phyloP scores from a whole-genome alignment of 2,113 vertebrate genomes.

The Tupaia tana region DNA sequence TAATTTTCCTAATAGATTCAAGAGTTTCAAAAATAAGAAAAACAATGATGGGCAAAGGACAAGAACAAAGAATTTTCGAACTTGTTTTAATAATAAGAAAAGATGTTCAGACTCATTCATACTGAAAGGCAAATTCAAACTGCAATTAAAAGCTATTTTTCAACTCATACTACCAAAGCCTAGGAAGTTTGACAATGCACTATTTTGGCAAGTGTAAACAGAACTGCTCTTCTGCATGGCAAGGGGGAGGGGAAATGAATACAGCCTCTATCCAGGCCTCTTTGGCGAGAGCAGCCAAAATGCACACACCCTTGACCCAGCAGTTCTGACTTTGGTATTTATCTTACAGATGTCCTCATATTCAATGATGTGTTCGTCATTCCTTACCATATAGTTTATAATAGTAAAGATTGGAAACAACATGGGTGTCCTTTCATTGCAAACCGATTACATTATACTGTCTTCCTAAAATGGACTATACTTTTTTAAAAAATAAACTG shows the following conservation, averaged over 20 bases:
- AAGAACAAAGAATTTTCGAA: not conserved
- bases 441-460: not conserved
- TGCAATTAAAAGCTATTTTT: not conserved
- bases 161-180: not conserved
- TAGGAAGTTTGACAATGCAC: not conserved
- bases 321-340: not conserved
- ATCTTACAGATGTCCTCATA: not conserved
- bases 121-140: not conserved
- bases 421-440: not conserved
- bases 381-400: not conserved
- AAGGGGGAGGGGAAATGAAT: not conserved
- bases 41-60: not conserved
- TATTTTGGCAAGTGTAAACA: fast-evolving
- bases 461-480: not conserved
- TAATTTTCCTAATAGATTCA: not conserved
- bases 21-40: not conserved
- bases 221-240: not conserved
- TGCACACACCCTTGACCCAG: not conserved
- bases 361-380: not conserved
- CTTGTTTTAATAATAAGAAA: not conserved
- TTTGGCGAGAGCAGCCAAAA: too few species aligned
- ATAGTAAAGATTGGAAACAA: not conserved
- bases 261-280: not conserved
- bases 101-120: not conserved
- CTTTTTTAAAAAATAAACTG: not conserved